Conservation (phyloP, 2,113 vertebrate genomes). For the Pedionomus torquatus region DNA sequence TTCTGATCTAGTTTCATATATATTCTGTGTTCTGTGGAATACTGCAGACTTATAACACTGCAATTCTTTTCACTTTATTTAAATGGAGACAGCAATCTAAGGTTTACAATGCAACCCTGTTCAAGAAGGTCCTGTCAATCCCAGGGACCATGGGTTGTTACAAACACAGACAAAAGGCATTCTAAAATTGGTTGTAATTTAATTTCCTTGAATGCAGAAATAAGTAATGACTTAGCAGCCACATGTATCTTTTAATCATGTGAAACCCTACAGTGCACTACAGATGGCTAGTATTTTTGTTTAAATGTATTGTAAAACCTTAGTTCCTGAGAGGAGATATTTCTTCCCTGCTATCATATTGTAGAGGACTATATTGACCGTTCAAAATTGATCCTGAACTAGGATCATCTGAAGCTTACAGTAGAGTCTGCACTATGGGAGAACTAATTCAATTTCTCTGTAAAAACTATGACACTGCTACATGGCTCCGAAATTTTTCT, state of each 20-base stretch:
- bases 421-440: background rate
- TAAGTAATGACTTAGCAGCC: background rate
- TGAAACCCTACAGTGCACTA: background rate
- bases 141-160: background rate
- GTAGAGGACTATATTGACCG: background rate
- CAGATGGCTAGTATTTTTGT: background rate
- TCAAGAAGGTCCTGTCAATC: background rate
- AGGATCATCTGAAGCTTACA: background rate
- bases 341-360: background rate
- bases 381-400: background rate
- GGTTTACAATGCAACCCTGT: background rate
- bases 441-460: background rate
- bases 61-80: background rate
- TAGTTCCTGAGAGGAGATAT: background rate
- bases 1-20: background rate
- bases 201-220: background rate
- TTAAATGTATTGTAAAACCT: background rate
- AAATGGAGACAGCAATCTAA: background rate
- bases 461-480: background rate
- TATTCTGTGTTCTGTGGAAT: background rate
- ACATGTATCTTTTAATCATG: background rate
- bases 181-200: background rate
- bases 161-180: background rate
- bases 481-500: background rate
- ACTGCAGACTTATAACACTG: background rate